These are phyloP conservation scores for Thumatha senex DNA, from an alignment of 2,888 invertebrate species.

Conservation along the genomic window DNA sequence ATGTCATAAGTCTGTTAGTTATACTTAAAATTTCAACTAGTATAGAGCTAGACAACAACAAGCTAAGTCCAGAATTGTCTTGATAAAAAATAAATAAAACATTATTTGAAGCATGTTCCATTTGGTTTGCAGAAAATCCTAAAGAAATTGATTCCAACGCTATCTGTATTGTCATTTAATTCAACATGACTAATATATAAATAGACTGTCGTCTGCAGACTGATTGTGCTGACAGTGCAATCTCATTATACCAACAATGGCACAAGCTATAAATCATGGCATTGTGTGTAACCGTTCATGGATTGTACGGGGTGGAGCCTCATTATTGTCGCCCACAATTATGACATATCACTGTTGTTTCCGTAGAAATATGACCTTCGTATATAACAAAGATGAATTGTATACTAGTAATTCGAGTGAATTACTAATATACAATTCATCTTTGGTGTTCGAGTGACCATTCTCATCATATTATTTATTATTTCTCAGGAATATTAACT, in stretches of 20 bases:
- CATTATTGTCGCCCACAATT: slow-evolving; percentile 51
- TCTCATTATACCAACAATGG: slow-evolving; percentile 73
- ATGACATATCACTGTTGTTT: slow-evolving; percentile 50
- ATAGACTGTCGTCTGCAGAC: slow-evolving; percentile 18
- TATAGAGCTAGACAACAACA: too few species aligned
- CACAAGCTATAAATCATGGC: slow-evolving; percentile 68
- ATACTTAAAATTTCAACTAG: too few species aligned
- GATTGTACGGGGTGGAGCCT: slow-evolving; percentile 45
- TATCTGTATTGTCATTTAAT: not conserved
- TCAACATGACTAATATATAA: slow-evolving; percentile 2
- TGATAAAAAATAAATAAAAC: too few species aligned
- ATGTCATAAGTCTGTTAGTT: too few species aligned
- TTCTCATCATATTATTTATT: too few species aligned
- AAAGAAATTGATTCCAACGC: not conserved
- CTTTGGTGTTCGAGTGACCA: too few species aligned
- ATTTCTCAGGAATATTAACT: too few species aligned
- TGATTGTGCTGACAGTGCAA: slow-evolving; percentile 64
- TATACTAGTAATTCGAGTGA: too few species aligned
- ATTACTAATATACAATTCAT: too few species aligned
- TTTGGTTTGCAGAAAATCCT: not conserved
- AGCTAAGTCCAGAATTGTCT: too few species aligned
- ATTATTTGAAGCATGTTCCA: not conserved
- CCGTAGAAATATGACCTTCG: slow-evolving; percentile 5
- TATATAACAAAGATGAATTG: too few species aligned
- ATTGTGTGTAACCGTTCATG: slow-evolving; percentile 60